phyloP scores from a whole-genome alignment of 1,140 invertebrate species.

The Camponotus vicinus region DNA sequence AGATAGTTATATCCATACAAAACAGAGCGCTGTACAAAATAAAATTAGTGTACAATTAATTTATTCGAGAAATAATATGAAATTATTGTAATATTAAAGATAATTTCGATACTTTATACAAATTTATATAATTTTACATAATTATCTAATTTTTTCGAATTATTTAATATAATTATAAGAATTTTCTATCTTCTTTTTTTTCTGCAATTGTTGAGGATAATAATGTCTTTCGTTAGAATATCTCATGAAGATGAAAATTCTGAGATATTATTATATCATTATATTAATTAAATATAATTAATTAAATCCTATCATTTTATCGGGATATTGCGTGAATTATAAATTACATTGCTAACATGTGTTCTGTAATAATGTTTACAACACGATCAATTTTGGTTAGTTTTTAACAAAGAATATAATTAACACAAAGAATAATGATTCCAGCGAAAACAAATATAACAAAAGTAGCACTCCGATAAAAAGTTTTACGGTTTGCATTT shows the following conservation, averaged over 20 bases:
- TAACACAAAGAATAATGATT: not conserved
- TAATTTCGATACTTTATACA: not conserved
- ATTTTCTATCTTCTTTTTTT: not conserved
- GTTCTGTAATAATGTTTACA: not conserved
- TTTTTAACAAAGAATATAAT: not conserved
- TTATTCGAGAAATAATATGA: not conserved
- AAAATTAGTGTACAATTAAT: not conserved
- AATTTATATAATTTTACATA: constrained; percentile 5
- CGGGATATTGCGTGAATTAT: not conserved
- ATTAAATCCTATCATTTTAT: constrained; percentile 3
- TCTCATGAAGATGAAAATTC: not conserved
- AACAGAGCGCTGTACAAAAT: not conserved
- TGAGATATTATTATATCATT: not conserved
- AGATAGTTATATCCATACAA: not conserved
- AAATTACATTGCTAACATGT: not conserved
- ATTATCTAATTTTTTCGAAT: not conserved
- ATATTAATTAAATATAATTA: not conserved
- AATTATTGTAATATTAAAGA: not conserved
- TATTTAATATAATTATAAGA: not conserved
- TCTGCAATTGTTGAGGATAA: not conserved
- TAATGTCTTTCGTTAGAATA: not conserved
- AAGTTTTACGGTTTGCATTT: constrained; percentile 32
- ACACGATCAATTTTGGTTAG: too few relatives aligned
- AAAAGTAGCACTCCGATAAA: constrained; percentile 23
- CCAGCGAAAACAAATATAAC: constrained; percentile 17